Conservation (phyloP, 2,797 vertebrate species). For the Cuculus canorus region DNA sequence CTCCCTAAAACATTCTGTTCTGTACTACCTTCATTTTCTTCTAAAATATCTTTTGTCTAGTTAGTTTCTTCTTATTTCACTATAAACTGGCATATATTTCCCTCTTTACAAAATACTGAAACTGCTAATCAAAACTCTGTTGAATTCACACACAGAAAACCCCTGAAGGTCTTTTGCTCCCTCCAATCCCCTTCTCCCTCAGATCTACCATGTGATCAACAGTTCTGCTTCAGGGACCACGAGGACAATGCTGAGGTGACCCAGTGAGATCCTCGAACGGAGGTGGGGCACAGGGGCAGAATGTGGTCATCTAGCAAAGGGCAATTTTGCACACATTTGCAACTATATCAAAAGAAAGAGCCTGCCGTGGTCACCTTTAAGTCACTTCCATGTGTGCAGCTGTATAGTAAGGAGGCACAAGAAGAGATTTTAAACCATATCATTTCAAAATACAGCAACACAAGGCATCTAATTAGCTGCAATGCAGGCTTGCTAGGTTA, state of each 20-base stretch:
- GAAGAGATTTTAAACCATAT: background rate
- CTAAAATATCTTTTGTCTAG: background rate
- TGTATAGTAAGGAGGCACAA: background rate
- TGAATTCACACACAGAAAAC: background rate
- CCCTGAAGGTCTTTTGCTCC: background rate
- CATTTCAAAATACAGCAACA: background rate
- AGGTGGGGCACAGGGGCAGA: background rate
- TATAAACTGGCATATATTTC: background rate
- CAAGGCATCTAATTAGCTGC: background rate
- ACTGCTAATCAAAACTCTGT: background rate
- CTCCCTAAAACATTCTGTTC: background rate
- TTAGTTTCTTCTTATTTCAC: background rate
- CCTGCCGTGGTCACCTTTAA: background rate
- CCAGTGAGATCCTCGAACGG: background rate
- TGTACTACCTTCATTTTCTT: background rate
- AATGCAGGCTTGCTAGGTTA: background rate
- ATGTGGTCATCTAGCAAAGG: background rate
- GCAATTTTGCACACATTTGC: background rate
- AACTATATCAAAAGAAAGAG: background rate
- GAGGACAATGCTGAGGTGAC: background rate
- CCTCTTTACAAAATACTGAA: background rate
- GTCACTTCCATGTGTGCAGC: background rate
- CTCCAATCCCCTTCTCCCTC: background rate
- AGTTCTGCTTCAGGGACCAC: background rate
- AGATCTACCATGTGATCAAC: background rate